These are phyloP conservation scores for Halictus quadricinctus DNA, from an alignment of 2,888 invertebrate species.

Conservation along the genomic window DNA sequence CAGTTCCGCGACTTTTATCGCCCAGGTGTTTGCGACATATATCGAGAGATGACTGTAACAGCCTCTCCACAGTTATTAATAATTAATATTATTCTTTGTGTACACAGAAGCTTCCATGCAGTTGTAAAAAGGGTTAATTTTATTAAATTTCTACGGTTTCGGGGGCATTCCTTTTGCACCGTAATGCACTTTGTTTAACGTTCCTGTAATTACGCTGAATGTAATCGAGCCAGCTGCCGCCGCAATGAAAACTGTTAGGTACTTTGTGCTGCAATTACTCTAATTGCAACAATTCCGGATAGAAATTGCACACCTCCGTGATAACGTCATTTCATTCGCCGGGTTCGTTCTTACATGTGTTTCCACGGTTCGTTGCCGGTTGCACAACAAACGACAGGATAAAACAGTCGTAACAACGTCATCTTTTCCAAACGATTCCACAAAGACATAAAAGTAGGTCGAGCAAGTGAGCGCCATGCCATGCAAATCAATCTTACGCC, in stretches of 20 bases:
- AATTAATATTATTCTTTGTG: no score
- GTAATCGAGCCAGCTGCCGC: constrained; percentile 16
- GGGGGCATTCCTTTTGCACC: not conserved
- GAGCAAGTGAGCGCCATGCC: constrained; percentile 50
- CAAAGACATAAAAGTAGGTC: constrained; percentile 47
- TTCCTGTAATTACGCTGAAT: constrained; percentile 13
- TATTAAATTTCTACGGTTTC: not conserved
- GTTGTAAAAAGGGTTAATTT: not conserved
- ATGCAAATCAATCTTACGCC: constrained; percentile 58
- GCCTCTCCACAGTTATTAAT: no score
- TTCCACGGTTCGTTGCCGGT: not conserved
- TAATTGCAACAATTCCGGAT: constrained; percentile 31
- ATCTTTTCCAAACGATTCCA: constrained; percentile 30
- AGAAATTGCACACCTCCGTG: constrained; percentile 18
- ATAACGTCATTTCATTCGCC: constrained; percentile 17
- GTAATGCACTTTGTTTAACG: not conserved
- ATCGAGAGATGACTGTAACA: no score
- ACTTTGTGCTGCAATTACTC: constrained; percentile 26
- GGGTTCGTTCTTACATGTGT: not conserved
- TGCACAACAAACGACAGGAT: not conserved
- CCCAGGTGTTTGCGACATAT: no score
- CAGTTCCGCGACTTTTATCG: no score
- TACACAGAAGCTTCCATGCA: no score
- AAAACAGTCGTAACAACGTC: constrained; percentile 21
- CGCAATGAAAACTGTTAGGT: not conserved